These are phyloP conservation scores for Acipenser transmontanus DNA, from an alignment of 2,797 vertebrate species.

Conservation along the genomic window DNA sequence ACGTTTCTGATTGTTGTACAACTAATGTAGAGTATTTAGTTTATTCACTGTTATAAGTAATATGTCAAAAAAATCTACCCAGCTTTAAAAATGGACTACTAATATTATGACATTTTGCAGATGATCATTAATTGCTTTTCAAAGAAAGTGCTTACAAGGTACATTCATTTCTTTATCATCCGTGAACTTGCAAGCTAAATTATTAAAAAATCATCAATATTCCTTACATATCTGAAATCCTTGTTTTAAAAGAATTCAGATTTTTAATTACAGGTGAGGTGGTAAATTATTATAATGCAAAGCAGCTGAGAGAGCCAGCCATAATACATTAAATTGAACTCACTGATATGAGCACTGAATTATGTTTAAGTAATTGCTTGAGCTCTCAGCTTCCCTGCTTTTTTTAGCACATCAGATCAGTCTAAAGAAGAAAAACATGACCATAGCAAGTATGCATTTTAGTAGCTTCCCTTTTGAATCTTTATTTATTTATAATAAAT, in stretches of 20 bases:
- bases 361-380: neutral
- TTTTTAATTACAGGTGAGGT: slow-evolving; percentile 4
- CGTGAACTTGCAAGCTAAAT: neutral
- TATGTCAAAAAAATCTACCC: too few relatives aligned
- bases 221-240: slow-evolving; percentile 5
- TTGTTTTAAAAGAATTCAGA: slow-evolving; percentile 7
- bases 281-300: slow-evolving; percentile 4
- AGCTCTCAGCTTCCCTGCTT: neutral
- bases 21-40: too few relatives aligned
- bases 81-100: neutral
- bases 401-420: too few relatives aligned
- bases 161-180: neutral
- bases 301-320: neutral
- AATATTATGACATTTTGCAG: neutral
- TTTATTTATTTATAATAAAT: too few relatives aligned
- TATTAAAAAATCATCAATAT: slow-evolving; percentile 11
- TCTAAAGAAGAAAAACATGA: too few relatives aligned
- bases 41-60: too few relatives aligned
- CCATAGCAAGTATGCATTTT: neutral
- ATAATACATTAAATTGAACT: neutral
- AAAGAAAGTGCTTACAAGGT: neutral
- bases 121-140: slow-evolving; percentile 1
- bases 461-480: too few relatives aligned
- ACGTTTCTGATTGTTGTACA: too few relatives aligned
- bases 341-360: neutral